These are phyloP conservation scores for Brachyrhaphis roseni DNA, from an alignment of 2,797 vertebrate genomes.

Conservation along the genomic window DNA sequence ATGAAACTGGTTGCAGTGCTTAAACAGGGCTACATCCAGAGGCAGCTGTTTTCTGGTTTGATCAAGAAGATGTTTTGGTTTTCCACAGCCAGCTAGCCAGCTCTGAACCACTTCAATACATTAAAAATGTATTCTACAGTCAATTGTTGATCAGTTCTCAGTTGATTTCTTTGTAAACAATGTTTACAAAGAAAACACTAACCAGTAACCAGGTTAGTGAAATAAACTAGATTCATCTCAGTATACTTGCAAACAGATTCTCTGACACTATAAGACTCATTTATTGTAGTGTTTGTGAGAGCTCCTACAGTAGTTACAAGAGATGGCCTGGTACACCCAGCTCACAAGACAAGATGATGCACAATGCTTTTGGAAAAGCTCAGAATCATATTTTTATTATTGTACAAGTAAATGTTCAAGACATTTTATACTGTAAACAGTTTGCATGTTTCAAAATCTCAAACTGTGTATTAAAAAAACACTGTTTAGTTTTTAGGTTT, in stretches of 20 bases:
- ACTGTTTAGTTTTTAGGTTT: background rate
- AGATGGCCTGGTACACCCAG: background rate
- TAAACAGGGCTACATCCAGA: background rate
- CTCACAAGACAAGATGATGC: background rate
- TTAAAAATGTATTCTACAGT: background rate
- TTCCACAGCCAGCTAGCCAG: background rate
- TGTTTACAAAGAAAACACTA: too few species aligned
- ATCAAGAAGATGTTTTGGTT: background rate
- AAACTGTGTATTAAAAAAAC: background rate
- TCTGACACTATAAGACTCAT: background rate
- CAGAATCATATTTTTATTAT: background rate
- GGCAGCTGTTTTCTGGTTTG: background rate
- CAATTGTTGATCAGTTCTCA: background rate
- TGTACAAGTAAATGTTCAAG: background rate
- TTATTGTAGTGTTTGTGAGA: background rate
- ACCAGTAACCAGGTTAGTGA: background rate
- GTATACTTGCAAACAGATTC: background rate
- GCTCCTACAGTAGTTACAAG: background rate
- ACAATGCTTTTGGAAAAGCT: background rate
- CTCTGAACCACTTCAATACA: background rate
- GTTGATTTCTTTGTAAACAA: background rate
- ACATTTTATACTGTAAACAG: background rate
- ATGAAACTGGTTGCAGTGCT: background rate
- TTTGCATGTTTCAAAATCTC: background rate
- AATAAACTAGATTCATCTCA: background rate